Evolutionary conservation across 2,797 vertebrate species (phyloP).

Genomic region (Nothura maculosa): DNA sequence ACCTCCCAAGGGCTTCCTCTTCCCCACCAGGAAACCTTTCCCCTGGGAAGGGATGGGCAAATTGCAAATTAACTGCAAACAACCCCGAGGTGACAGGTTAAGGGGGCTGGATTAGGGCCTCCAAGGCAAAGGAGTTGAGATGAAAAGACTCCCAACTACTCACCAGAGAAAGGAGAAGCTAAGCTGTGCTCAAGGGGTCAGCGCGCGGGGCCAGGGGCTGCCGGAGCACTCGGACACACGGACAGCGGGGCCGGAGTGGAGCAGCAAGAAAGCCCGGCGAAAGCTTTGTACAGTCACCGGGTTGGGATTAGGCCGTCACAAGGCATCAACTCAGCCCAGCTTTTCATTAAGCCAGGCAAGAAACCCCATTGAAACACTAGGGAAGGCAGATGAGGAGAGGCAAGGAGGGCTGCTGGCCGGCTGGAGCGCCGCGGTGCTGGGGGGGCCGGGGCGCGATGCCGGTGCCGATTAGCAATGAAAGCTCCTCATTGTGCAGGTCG

Average conservation of each 20-base stretch:
- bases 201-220: neutral
- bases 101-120: fast-evolving
- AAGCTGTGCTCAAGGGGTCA: neutral
- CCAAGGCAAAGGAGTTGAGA: neutral
- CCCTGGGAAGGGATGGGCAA: neutral
- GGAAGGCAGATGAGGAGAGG: constrained; percentile 62
- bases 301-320: constrained; percentile 91
- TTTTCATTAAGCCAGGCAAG: constrained; percentile 83
- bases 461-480: constrained; percentile 75
- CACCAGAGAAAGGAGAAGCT: constrained; percentile 33
- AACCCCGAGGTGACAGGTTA: neutral
- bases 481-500: constrained; percentile 77
- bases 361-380: constrained; percentile 71
- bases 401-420: neutral
- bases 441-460: constrained; percentile 9
- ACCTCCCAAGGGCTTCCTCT: neutral
- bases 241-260: neutral
- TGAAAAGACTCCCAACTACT: constrained; percentile 23
- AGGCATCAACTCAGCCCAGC: constrained; percentile 85
- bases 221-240: neutral
- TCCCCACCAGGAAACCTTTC: neutral
- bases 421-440: neutral
- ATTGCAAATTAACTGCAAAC: neutral
- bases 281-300: constrained; percentile 86
- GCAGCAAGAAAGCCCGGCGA: constrained; percentile 36